A percentile compares a stretch with the other conserved stretches of the same genome.
phyloP scores from a whole-genome alignment of 2,888 invertebrate species.

The Parapristionchus giblindavisi region DNA sequence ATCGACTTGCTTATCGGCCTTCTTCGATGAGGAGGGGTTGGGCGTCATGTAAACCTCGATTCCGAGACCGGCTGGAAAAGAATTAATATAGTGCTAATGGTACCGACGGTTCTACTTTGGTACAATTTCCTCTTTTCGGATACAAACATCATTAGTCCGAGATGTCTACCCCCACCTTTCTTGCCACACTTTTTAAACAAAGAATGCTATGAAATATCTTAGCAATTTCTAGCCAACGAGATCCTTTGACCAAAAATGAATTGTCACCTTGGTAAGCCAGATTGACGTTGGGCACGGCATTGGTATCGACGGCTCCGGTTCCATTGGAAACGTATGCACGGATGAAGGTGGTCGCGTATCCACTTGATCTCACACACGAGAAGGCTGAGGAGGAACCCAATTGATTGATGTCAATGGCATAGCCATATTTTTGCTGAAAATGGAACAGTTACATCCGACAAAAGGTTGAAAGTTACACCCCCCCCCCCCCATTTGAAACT shows the following conservation, averaged over 20 bases:
- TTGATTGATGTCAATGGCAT: constrained; percentile 23
- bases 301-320: constrained; percentile 28
- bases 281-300: constrained; percentile 32
- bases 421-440: constrained; percentile 26
- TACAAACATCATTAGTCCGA: too few relatives aligned
- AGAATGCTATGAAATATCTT: too few relatives aligned
- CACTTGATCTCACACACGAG: constrained; percentile 17
- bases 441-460: neutral
- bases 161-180: neutral
- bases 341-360: constrained; percentile 30
- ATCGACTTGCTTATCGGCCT: constrained; percentile 18
- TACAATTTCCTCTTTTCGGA: too few relatives aligned
- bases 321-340: constrained; percentile 37
- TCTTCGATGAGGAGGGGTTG: constrained; percentile 23
- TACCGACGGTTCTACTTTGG: too few relatives aligned
- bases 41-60: constrained; percentile 38
- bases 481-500: too few relatives aligned
- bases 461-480: too few relatives aligned
- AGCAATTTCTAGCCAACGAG: too few relatives aligned
- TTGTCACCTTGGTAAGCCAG: constrained; percentile 30
- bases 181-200: neutral
- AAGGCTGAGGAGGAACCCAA: constrained; percentile 3
- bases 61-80: constrained; percentile 24
- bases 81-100: too few relatives aligned
- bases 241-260: too few relatives aligned